Base-by-base conservation (phyloP, 2,113 vertebrate genomes). In the Nannobrachium achirus region DNA sequence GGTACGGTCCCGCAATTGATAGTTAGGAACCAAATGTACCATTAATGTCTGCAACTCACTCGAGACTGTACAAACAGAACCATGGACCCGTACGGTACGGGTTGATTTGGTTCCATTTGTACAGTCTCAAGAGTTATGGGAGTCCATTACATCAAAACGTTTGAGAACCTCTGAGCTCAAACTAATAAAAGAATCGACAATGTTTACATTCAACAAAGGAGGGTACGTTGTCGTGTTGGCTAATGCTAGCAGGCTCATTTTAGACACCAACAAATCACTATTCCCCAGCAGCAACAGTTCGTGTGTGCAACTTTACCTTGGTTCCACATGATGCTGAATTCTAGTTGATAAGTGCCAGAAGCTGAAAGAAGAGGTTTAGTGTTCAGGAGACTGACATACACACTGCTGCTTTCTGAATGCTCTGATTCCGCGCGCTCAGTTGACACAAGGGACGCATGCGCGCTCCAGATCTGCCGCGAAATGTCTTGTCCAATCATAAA, bases 261-360 rank as follows among this genome's bases (percentile, higher is more conserved):
- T n/a, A 44, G 0, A 61, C 20, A 38, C 48, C 2, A 69, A 64
- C 42, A 18, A 42, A 1, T 2, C 1, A 5, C 0, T 2, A 40
- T 4, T 0, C 3, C 46, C 41, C 50, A 25, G 9, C 16, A 8
- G 18, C 49, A 58, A 25, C 10, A 3, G 40, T 0, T 19, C 1
- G 1, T 1, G 10, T 1, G 42, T 39, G 8, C 8, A 51, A 80
- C 89, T 87, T 3, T 57, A 91, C 91, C 91, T 73, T 90, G 90
- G 38, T 91, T 92, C 85, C 87, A 92, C 91, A 92, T 92, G 50
- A 40, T 68, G n/a, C 4, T 20, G 18, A 8, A 9, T 8, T 0
- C 16, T 39, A 2, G 8, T 10, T 4, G 9, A 49, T 4, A 25
- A 33, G 25, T 33, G 25, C 3, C 25, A 33, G 25, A 33, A 33